phyloP scores from a whole-genome alignment of 2,113 vertebrate species.

The Penelope pileata region DNA sequence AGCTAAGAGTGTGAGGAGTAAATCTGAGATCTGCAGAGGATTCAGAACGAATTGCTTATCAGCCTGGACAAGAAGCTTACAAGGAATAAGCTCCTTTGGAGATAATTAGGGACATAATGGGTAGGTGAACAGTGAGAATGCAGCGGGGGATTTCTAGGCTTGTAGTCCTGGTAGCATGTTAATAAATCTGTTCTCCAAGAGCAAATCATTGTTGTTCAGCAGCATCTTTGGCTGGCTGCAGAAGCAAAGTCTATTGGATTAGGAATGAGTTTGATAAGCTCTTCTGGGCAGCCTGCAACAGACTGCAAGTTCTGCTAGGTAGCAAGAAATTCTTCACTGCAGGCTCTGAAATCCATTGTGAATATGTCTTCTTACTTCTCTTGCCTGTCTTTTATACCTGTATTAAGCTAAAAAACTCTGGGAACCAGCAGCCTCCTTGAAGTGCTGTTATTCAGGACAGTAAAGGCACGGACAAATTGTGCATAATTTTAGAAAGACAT shows the following conservation, averaged over 20 bases:
- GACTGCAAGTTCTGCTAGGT: background rate
- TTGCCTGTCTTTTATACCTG: background rate
- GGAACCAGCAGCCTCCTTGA: background rate
- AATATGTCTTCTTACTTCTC: background rate
- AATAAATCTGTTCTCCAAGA: background rate
- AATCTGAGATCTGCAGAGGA: background rate
- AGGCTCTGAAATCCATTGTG: background rate
- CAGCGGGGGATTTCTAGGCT: background rate
- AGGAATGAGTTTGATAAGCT: background rate
- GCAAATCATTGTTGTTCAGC: background rate
- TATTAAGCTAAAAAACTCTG: background rate
- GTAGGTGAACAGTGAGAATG: background rate
- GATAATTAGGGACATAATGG: background rate
- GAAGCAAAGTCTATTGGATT: background rate
- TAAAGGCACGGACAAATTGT: background rate
- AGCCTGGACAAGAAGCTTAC: background rate
- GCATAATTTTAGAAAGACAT: background rate
- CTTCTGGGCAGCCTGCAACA: background rate
- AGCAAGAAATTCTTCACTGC: background rate
- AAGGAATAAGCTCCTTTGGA: conserved; percentile 4
- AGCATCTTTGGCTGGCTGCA: background rate
- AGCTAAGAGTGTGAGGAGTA: rapidly evolving
- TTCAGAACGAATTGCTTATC: background rate
- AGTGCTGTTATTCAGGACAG: background rate
- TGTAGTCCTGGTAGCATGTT: background rate